Evolutionary conservation across 2,113 vertebrate species (phyloP).

Genomic region (Noturus placidus): DNA sequence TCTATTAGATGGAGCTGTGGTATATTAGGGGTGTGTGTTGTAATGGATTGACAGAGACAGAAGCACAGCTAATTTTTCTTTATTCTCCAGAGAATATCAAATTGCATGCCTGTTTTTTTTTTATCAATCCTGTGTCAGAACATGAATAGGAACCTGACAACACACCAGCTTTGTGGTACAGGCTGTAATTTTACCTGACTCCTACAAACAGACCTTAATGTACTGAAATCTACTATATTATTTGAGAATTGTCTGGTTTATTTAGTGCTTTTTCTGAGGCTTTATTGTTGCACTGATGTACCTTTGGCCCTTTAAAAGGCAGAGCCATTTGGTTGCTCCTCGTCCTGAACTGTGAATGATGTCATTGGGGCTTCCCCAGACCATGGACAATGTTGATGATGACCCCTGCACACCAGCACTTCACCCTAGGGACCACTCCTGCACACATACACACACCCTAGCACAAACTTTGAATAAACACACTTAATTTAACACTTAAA

Average conservation of each 20-base stretch:
- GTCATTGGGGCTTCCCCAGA: slow-evolving; percentile 61
- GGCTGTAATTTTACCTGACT: slow-evolving; percentile 12
- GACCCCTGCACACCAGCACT: no score
- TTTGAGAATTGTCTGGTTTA: neutral
- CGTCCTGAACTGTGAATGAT: slow-evolving; percentile 57
- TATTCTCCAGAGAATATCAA: slow-evolving; percentile 44
- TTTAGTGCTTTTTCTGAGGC: neutral
- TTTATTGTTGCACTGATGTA: neutral
- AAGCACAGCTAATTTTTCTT: slow-evolving; percentile 50
- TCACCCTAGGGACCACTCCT: no score
- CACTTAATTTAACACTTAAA: no score
- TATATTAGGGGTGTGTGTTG: slow-evolving; percentile 27
- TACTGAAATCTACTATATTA: neutral
- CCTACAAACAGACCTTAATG: neutral
- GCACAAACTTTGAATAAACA: no score
- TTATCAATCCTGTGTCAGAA: slow-evolving; percentile 33
- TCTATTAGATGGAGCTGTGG: slow-evolving; percentile 56
- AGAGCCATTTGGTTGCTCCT: slow-evolving; percentile 57
- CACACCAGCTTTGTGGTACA: slow-evolving; percentile 26
- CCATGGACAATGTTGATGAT: no score
- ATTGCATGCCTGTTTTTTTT: slow-evolving; percentile 45
- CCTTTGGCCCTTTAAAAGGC: slow-evolving; percentile 66
- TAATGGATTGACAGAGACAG: slow-evolving; percentile 46
- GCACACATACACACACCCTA: no score
- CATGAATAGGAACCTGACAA: slow-evolving; percentile 37